These are phyloP conservation scores for Uloborus plumipes DNA, from an alignment of 2,888 invertebrate genomes.

Conservation along the genomic window DNA sequence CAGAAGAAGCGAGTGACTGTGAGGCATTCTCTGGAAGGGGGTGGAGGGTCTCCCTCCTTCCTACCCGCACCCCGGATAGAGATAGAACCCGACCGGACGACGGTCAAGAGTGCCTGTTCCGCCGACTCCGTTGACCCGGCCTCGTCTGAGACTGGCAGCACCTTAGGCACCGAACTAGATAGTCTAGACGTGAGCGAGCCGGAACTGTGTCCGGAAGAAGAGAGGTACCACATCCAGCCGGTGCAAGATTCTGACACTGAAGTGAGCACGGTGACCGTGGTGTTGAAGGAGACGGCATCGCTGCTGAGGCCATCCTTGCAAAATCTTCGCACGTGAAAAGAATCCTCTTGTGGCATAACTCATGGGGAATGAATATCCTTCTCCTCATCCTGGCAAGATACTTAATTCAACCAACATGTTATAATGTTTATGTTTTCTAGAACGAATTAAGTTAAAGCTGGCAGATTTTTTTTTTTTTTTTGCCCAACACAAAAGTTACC, in stretches of 20 bases:
- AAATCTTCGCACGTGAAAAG: constrained; percentile 36
- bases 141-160: constrained; percentile 62
- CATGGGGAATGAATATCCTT: no score
- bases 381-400: no score
- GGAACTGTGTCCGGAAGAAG: constrained; percentile 17
- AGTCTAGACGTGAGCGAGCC: constrained; percentile 57
- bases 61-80: constrained; percentile 63
- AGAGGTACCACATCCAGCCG: background rate
- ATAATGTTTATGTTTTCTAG: no score
- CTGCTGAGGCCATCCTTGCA: constrained; percentile 57
- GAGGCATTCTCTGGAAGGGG: constrained; percentile 74
- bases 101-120: constrained; percentile 16
- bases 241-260: constrained; percentile 57
- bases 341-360: no score
- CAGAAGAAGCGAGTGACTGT: constrained; percentile 79
- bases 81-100: constrained; percentile 57
- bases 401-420: no score
- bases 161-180: constrained; percentile 64
- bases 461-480: no score
- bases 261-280: constrained; percentile 65
- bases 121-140: constrained; percentile 55
- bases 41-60: constrained; percentile 72
- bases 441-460: no score
- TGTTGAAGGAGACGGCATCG: constrained; percentile 57
- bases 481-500: no score